Conservation (phyloP, 2,113 vertebrate species). For the Rhinogobius similis region DNA sequence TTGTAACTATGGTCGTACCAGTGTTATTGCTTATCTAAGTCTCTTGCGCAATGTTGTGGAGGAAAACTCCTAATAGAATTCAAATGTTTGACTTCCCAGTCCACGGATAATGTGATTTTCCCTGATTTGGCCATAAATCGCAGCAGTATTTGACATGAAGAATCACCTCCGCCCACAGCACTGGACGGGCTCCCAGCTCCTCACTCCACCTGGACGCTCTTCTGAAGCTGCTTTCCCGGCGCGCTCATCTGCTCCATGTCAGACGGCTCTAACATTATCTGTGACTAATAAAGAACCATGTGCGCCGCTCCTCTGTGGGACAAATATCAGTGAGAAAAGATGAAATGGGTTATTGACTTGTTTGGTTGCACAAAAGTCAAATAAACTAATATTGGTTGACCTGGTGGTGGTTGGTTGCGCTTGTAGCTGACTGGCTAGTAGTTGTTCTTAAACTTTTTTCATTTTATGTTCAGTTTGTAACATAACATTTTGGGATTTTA, state of each 20-base stretch:
- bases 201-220: not conserved
- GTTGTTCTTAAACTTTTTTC: too few relatives aligned
- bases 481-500: too few relatives aligned
- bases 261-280: not conserved
- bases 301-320: not conserved
- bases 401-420: too few relatives aligned
- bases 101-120: not conserved
- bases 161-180: not conserved
- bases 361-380: too few relatives aligned
- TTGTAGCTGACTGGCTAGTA: too few relatives aligned
- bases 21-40: not conserved
- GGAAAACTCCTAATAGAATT: not conserved
- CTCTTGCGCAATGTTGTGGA: not conserved
- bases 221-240: not conserved
- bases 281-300: constrained; percentile 1
- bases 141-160: not conserved
- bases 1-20: too few relatives aligned
- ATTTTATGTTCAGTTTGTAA: too few relatives aligned
- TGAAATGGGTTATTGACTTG: not conserved
- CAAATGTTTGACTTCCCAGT: not conserved
- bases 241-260: not conserved
- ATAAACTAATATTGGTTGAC: too few relatives aligned
- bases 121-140: not conserved
- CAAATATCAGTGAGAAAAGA: not conserved
- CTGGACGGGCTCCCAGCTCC: not conserved